phyloP scores from a whole-genome alignment of 2,113 vertebrate genomes.

The Pedionomus torquatus region DNA sequence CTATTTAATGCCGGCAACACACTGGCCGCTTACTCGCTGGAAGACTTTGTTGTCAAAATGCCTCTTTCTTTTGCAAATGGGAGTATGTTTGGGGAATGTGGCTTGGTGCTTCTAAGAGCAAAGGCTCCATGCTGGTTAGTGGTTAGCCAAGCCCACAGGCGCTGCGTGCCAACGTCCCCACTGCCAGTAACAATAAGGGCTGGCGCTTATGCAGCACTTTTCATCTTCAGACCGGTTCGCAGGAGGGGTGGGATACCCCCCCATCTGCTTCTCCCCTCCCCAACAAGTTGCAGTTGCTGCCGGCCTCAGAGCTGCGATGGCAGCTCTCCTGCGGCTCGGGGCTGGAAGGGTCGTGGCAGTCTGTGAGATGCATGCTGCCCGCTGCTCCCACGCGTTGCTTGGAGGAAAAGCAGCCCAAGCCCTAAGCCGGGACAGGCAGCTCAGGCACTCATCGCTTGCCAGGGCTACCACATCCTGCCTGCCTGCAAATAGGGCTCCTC shows the following conservation, averaged over 20 bases:
- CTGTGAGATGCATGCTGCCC: not conserved
- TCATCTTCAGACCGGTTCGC: not conserved
- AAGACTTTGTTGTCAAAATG: not conserved
- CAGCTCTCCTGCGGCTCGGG: not conserved
- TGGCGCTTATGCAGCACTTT: not conserved
- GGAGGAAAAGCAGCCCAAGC: not conserved
- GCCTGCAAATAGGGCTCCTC: not conserved
- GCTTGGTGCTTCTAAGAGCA: not conserved
- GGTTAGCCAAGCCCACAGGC: not conserved
- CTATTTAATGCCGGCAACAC: not conserved
- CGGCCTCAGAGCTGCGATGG: not conserved
- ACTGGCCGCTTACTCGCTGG: not conserved
- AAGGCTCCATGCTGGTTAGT: not conserved
- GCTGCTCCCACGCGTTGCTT: not conserved
- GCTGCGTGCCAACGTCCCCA: not conserved
- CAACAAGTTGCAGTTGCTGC: not conserved
- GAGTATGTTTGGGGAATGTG: not conserved
- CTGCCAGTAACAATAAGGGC: not conserved
- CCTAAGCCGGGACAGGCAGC: not conserved
- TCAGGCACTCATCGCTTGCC: not conserved
- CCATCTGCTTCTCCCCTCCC: fast-evolving
- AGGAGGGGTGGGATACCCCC: fast-evolving
- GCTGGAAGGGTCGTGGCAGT: not conserved
- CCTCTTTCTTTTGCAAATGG: not conserved
- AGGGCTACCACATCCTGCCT: not conserved